phyloP scores from a whole-genome alignment of 2,797 vertebrate species.

The Malurus leucopterus region DNA sequence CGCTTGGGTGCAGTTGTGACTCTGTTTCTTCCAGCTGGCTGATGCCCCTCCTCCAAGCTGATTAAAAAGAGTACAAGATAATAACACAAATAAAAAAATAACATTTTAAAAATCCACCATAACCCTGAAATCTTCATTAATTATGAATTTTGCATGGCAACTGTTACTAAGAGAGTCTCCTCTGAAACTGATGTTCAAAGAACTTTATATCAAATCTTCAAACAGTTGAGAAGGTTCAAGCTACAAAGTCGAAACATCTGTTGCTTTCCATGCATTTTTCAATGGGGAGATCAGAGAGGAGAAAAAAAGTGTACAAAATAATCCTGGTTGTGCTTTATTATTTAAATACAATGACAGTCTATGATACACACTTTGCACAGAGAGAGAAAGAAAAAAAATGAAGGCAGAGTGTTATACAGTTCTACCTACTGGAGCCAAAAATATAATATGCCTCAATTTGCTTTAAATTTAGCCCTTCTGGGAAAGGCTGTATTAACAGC shows the following conservation, averaged over 20 bases:
- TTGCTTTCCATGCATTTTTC: conserved; percentile 71
- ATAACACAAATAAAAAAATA: conserved; percentile 56
- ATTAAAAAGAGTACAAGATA: conserved; percentile 15
- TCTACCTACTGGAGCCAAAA: conserved; percentile 46
- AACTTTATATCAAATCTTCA: conserved; percentile 57
- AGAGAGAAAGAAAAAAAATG: conserved; percentile 19
- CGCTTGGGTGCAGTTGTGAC: neutral
- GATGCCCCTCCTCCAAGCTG: neutral
- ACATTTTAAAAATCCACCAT: conserved; percentile 25
- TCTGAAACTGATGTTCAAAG: conserved; percentile 69
- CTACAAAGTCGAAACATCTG: conserved; percentile 71
- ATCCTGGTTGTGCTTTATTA: conserved; percentile 63
- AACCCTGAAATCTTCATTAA: conserved; percentile 67
- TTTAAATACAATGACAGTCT: conserved; percentile 63
- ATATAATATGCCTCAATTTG: conserved; percentile 24
- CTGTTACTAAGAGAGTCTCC: conserved; percentile 70
- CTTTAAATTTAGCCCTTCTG: conserved; percentile 38
- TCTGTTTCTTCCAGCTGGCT: neutral
- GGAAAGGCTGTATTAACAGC: conserved; percentile 23
- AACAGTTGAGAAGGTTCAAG: conserved; percentile 64
- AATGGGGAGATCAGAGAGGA: conserved; percentile 64
- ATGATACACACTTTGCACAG: conserved; percentile 13
- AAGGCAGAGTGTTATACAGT: neutral
- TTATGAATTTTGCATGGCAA: conserved; percentile 74
- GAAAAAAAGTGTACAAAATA: conserved; percentile 63